Evolutionary conservation across 2,113 vertebrate genomes (phyloP).

Genomic region (Lepus europaeus): DNA sequence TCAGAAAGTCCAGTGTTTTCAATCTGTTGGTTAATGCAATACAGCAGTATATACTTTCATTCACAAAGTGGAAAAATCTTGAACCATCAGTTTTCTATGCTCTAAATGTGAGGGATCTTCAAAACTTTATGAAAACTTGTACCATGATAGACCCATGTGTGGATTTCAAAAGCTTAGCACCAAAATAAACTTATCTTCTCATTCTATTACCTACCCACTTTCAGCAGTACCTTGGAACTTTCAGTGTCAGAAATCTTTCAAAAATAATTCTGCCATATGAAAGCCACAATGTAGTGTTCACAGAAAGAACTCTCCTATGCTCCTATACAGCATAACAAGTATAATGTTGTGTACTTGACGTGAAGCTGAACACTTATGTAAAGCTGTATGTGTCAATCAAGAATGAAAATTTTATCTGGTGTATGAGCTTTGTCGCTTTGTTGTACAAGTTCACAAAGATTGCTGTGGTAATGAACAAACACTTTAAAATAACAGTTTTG

Average conservation of each 20-base stretch:
- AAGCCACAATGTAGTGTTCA: background rate
- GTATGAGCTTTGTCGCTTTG: background rate
- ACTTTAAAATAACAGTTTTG: constrained; percentile 10
- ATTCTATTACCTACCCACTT: no score
- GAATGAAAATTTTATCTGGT: background rate
- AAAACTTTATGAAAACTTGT: no score
- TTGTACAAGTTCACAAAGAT: background rate
- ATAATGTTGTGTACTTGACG: background rate
- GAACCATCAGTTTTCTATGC: background rate
- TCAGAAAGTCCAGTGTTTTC: constrained; percentile 11
- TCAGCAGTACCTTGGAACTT: background rate
- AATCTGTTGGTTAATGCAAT: background rate
- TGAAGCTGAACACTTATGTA: background rate
- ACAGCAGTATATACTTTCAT: constrained; percentile 40
- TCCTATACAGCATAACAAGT: background rate
- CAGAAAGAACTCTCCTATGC: background rate
- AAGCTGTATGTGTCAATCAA: background rate
- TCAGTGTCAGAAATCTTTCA: constrained; percentile 10
- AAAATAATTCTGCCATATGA: constrained; percentile 35
- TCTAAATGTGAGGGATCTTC: background rate
- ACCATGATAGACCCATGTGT: no score
- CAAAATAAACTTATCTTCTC: no score
- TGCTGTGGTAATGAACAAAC: background rate
- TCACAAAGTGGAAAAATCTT: constrained; percentile 9
- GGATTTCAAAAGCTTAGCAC: no score